A percentile compares a stretch with the other conserved stretches of the same genome.
These are phyloP conservation scores for Acrobasis suavella DNA, from an alignment of 2,888 invertebrate genomes.

Conservation along the genomic window DNA sequence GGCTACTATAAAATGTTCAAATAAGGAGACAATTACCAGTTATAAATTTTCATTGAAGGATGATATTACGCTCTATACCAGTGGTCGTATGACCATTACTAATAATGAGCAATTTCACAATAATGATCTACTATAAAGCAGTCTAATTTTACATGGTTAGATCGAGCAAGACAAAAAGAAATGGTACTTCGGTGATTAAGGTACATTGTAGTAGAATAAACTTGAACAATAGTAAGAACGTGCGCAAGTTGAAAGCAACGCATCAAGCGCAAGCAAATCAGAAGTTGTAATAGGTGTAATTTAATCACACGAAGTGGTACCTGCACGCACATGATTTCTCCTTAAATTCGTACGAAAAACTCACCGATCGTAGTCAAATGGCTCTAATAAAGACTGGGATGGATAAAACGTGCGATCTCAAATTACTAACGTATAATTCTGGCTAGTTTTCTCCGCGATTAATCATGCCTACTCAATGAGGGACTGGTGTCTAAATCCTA, in stretches of 20 bases:
- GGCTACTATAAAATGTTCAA: conserved; percentile 48
- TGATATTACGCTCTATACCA: conserved; percentile 28
- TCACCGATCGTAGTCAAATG: conserved; percentile 58
- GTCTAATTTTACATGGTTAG: conserved; percentile 31
- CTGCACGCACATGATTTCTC: conserved; percentile 45
- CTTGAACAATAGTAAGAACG: conserved; percentile 50
- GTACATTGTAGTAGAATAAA: conserved; percentile 37
- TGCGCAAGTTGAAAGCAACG: conserved; percentile 51
- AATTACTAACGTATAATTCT: conserved; percentile 63
- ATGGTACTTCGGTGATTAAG: conserved; percentile 20
- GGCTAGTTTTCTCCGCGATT: conserved; percentile 72
- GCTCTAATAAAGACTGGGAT: conserved; percentile 58
- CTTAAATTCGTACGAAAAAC: conserved; percentile 55
- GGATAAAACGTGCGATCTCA: conserved; percentile 65
- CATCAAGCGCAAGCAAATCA: conserved; percentile 51
- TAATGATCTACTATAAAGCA: conserved; percentile 32
- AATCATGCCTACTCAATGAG: conserved; percentile 75
- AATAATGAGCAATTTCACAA: conserved; percentile 32
- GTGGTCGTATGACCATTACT: conserved; percentile 34
- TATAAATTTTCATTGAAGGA: conserved; percentile 29
- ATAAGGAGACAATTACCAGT: conserved; percentile 44
- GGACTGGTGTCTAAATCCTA: conserved; percentile 68
- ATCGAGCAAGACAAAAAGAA: conserved; percentile 27
- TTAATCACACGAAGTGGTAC: conserved; percentile 51
- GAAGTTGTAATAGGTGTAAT: conserved; percentile 58